These are phyloP conservation scores for Artibeus lituratus DNA, from an alignment of 2,797 vertebrate species.

Conservation along the genomic window DNA sequence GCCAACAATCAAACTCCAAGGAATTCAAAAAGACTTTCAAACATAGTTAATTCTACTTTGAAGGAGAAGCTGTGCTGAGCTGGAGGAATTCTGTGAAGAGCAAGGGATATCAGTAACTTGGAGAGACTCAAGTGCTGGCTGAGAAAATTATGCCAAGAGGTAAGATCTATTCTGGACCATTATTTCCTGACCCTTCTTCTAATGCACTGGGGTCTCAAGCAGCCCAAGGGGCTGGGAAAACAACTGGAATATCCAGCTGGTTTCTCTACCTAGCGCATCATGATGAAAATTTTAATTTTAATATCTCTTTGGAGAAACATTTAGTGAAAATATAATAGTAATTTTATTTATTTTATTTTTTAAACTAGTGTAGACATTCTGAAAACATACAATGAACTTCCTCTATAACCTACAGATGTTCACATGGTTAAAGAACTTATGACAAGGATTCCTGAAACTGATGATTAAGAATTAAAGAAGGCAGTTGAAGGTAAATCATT, in stretches of 20 bases:
- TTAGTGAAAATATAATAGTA: not conserved
- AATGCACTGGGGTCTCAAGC: not conserved
- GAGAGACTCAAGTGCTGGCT: not conserved
- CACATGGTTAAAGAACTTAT: conserved; percentile 57
- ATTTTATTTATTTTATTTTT: not conserved
- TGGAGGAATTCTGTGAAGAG: conserved; percentile 7
- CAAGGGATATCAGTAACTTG: not conserved
- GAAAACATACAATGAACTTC: conserved; percentile 14
- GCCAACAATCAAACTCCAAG: not conserved
- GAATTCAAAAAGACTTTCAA: not conserved
- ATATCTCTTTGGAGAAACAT: not conserved
- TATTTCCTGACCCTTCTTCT: not conserved
- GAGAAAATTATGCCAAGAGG: not conserved
- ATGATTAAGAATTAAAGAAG: conserved; percentile 45
- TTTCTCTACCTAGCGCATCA: not conserved
- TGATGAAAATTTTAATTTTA: conserved; percentile 18
- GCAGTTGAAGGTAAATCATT: conserved; percentile 50
- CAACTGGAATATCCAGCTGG: not conserved
- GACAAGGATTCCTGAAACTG: conserved; percentile 41
- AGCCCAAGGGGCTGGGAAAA: not conserved
- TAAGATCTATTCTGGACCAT: not conserved
- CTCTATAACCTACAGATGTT: conserved; percentile 35
- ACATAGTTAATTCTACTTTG: not conserved
- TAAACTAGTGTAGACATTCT: not conserved
- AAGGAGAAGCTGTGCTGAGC: not conserved